Percentiles rank a stretch among this genome's conserved stretches.
Evolutionary conservation across 2,113 vertebrate genomes (phyloP).

Genomic region (Cryptoleucopteryx plumbea): DNA sequence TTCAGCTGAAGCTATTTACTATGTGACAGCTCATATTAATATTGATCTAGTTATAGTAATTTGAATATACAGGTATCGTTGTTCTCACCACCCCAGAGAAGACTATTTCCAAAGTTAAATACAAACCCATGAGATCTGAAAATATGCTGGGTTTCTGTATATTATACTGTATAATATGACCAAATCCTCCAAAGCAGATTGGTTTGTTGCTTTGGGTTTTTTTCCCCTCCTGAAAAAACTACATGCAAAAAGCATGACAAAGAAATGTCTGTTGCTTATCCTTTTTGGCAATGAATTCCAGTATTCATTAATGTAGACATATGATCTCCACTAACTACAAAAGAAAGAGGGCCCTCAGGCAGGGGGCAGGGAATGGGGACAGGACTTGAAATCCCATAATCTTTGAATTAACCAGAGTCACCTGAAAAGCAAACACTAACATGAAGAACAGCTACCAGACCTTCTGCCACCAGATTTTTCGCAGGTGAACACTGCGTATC

Average conservation of each 20-base stretch:
- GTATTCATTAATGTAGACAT: not conserved
- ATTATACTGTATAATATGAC: fast-evolving
- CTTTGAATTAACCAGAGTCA: not conserved
- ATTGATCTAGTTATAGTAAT: not conserved
- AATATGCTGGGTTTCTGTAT: not conserved
- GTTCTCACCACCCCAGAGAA: not conserved
- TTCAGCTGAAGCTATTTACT: not conserved
- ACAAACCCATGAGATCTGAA: not conserved
- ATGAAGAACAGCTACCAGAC: not conserved
- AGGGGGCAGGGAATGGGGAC: not conserved
- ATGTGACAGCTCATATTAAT: not conserved
- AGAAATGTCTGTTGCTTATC: not conserved
- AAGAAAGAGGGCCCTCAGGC: not conserved
- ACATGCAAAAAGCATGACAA: not conserved
- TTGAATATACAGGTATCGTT: not conserved
- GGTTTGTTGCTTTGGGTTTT: too few species aligned
- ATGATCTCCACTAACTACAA: not conserved
- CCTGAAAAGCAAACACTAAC: not conserved
- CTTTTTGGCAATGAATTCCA: not conserved
- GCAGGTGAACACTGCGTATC: not conserved
- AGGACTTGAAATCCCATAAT: not conserved
- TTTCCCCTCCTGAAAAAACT: not conserved
- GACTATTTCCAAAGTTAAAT: not conserved
- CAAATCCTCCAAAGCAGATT: not conserved
- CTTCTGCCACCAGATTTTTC: not conserved